Conservation (phyloP, 2,113 vertebrate genomes). For the Nansenia antarctica region DNA sequence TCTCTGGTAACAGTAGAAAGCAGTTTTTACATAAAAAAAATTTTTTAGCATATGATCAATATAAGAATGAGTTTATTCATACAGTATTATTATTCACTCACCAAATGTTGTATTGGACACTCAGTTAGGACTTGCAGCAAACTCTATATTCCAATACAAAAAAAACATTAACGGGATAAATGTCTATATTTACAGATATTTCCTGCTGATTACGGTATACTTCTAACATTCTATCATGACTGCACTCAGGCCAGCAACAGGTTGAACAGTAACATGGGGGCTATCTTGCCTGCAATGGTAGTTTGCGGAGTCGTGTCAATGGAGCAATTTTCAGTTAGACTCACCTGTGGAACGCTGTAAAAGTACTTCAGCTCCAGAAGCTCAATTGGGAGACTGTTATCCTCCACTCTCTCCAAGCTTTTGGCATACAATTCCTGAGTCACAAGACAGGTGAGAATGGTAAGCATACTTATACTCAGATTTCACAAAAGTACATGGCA, state of each 20-base stretch:
- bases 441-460: background rate
- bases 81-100: slow-evolving; percentile 63
- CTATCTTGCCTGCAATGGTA: too few species aligned
- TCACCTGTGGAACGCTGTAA: slow-evolving; percentile 82
- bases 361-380: slow-evolving; percentile 84
- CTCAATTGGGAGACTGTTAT: slow-evolving; percentile 79
- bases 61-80: background rate
- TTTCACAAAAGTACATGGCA: background rate
- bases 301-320: too few species aligned
- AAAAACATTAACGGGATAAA: background rate
- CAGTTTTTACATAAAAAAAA: background rate
- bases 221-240: too few species aligned
- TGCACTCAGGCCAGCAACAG: too few species aligned
- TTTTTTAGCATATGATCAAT: slow-evolving; percentile 15
- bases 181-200: background rate
- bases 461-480: background rate
- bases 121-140: slow-evolving; percentile 85
- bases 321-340: too few species aligned
- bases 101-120: slow-evolving; percentile 88
- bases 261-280: too few species aligned
- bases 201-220: background rate
- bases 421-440: slow-evolving; percentile 83
- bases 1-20: slow-evolving; percentile 75
- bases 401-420: slow-evolving; percentile 80
- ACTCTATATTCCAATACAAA: slow-evolving; percentile 68